These are phyloP conservation scores for Acleris laterana DNA, from an alignment of 2,888 invertebrate genomes.

Conservation along the genomic window DNA sequence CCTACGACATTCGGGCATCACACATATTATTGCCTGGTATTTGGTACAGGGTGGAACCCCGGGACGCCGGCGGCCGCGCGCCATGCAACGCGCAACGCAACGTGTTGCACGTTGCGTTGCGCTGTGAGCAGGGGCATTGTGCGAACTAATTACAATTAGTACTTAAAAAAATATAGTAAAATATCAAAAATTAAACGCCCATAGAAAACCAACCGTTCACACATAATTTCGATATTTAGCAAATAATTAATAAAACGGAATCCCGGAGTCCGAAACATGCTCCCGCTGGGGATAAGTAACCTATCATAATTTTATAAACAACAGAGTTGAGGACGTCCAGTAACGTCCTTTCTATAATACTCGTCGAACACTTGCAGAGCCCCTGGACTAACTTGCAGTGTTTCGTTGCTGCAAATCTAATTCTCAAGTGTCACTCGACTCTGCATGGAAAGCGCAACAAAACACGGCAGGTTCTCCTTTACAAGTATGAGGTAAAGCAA, in stretches of 20 bases:
- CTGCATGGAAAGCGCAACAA: too few relatives aligned
- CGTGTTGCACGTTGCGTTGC: not conserved
- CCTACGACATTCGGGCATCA: constrained; percentile 51
- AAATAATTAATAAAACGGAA: constrained; percentile 3
- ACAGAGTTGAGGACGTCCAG: too few relatives aligned
- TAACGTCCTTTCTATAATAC: not conserved
- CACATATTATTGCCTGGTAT: constrained; percentile 58
- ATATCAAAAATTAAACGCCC: constrained; percentile 49
- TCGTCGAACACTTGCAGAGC: not conserved
- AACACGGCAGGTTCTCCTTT: too few relatives aligned
- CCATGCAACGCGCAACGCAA: constrained; percentile 23
- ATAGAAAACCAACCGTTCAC: constrained; percentile 44
- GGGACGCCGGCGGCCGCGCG: constrained; percentile 41
- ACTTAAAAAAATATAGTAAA: constrained; percentile 50
- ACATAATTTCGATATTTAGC: constrained; percentile 28
- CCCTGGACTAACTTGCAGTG: not conserved
- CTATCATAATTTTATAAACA: not conserved
- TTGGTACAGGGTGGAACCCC: constrained; percentile 52
- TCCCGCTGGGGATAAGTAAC: not conserved
- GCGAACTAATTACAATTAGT: constrained; percentile 49
- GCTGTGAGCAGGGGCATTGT: constrained; percentile 43
- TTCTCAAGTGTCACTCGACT: too few relatives aligned
- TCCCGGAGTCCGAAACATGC: not conserved
- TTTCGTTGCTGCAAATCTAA: not conserved
- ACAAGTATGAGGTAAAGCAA: not conserved